Evolutionary conservation across 2,888 invertebrate species (phyloP), one percentile per base, ranked within the genome.

Genomic region (Limnephilus auricula): DNA sequence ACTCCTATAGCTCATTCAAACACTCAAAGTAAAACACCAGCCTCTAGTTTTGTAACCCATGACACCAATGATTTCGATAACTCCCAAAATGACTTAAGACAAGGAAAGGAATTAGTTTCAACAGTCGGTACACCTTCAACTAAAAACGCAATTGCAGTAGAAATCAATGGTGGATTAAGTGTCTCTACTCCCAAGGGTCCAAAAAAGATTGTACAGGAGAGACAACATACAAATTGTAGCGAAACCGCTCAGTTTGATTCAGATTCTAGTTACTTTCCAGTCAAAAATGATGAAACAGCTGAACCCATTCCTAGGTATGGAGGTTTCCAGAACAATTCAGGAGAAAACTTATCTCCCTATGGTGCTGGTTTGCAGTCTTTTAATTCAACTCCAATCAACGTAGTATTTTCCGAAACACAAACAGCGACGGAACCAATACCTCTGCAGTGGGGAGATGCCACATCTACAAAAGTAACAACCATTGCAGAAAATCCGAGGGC

Each of bases 361-460:
- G 96, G 96, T 0, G 95, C 94, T 34, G 95, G 95, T 37, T 95
- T 95, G 0, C 95, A 96, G 93, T 96, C 96, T 2, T 93, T 95
- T 10, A 96, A 94, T 85, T 96, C 94, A 9, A 94, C 94, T 3
- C 95, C 95, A 3, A 94, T 95, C 40, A 94, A 93, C 65, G 94
- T 94, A 37, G 93, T 79, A 2, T 94, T 94, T 0, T 94, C 95
- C 0, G 94, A 94, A 0, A 94, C 94, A 4, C 93, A 96, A 30
- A 83, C 93, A 15, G 95, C 95, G 79, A 94, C 95, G 30, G 95
- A 95, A 94, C 95, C 94, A 91, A 93, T 95, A 87, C 95, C 96
- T 6, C 94, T 95, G 32, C 95, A 95, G 84, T 96, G 96, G 95
- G 96, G 95, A 18, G 94, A 95, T 79, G 95, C 95, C n/a, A 93